phyloP scores from a whole-genome alignment of 1,140 invertebrate genomes.

The Aphelenchoides besseyi region DNA sequence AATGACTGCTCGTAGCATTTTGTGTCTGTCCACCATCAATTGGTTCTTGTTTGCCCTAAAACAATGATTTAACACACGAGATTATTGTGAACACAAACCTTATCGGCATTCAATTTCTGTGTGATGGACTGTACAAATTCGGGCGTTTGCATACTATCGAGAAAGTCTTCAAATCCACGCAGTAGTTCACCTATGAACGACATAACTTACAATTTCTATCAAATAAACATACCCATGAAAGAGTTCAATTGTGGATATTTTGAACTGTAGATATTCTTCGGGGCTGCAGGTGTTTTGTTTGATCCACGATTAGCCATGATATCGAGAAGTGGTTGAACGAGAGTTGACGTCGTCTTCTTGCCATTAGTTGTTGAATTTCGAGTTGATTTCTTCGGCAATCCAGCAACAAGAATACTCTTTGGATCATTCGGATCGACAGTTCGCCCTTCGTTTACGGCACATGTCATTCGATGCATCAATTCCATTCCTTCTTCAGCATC shows the following conservation, averaged over 20 bases:
- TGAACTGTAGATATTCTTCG: background rate
- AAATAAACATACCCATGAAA: conserved; percentile 33
- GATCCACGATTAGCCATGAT: background rate
- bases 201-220: conserved; percentile 20
- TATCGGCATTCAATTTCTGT: background rate
- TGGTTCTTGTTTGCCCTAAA: too few relatives aligned
- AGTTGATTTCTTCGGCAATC: background rate
- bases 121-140: too few relatives aligned
- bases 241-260: conserved; percentile 41
- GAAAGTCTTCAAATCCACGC: conserved; percentile 34
- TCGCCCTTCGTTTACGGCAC: background rate
- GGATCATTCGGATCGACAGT: background rate
- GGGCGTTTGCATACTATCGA: conserved; percentile 33
- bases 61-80: background rate
- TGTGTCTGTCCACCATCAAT: too few relatives aligned
- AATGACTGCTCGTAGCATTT: too few relatives aligned
- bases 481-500: conserved; percentile 49
- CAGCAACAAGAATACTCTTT: background rate
- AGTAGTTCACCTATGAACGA: conserved; percentile 26
- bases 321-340: background rate
- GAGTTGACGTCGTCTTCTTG: background rate
- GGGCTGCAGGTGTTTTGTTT: background rate
- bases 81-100: background rate
- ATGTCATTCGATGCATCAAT: conserved; percentile 38
- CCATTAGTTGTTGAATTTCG: background rate